Base-by-base conservation (phyloP, 2,797 vertebrate species). In the Arvicola amphibius region DNA sequence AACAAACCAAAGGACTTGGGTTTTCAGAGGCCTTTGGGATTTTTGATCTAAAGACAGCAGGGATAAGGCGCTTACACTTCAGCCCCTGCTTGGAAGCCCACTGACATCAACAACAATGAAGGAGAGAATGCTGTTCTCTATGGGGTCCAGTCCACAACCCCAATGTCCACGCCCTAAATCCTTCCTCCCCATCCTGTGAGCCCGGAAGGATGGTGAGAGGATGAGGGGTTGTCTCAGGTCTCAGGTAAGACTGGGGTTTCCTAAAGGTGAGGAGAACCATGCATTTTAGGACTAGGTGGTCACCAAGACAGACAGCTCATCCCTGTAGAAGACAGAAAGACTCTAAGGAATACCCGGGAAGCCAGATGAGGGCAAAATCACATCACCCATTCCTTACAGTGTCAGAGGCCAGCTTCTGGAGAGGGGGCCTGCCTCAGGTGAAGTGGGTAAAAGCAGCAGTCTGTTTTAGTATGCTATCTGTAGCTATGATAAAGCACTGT, bases 31-130 rank as follows among this genome's bases (percentile, higher is more conserved):
- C 29, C 29, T 87, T 90, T 61, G 37, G 56, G 63, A 83, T 73
- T 73, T 97, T 46, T 71, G 29, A 73, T 34, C 77, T 80, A 91
- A 92, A 95, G 74, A 84, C 1, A 11, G 69, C 8, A 92, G 40
- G 29, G 17, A 40, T 46, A 80, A 89, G 51, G 77, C 37, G 11
- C 25, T 27, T 76, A 40, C 53, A 85, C 8, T 78, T 71, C 40
- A 11, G 10, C 56, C 67, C 27, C 23, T 76, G 32, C 76, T 61
- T 11, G 53, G 53, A 95, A 89, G 61, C 3, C 29, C 27, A 53
- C 46, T 63, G 74, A 59, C 94, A 84, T 89, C 51, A 92, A 59
- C 51, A 92, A 59, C 40, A 94, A 56, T 11, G 25, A 19, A 17
- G 21, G 34, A 43, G 67, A 79, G 37, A 7, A 11, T 56, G 51